Conservation (phyloP, 2,797 vertebrate genomes). For the Intellagama lesueurii region DNA sequence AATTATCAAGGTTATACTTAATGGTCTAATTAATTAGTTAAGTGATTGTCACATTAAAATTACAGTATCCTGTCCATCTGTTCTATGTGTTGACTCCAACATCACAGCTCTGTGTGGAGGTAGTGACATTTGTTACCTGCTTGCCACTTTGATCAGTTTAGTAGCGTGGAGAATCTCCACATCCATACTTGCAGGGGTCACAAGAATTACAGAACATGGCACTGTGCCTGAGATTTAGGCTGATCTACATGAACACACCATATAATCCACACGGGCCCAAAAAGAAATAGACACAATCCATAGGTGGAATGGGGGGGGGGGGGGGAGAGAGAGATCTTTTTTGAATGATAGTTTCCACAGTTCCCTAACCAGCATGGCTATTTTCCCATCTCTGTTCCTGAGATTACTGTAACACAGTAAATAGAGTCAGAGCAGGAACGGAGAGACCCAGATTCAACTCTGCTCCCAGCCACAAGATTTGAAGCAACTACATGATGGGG, state of each 20-base stretch:
- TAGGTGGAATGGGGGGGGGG: too few relatives aligned
- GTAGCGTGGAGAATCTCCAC: neutral
- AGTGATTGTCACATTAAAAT: neutral
- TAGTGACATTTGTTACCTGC: neutral
- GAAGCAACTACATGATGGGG: neutral
- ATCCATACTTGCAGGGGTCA: neutral
- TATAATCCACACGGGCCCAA: neutral
- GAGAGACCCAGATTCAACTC: neutral
- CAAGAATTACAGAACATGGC: neutral
- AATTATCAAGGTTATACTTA: slow-evolving; percentile 2
- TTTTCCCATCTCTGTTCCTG: too few relatives aligned
- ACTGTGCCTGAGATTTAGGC: neutral
- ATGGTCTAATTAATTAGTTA: slow-evolving; percentile 10
- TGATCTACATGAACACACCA: neutral
- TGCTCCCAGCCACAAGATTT: neutral
- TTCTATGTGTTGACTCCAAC: neutral
- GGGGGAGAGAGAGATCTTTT: too few relatives aligned
- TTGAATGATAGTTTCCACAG: too few relatives aligned
- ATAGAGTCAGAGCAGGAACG: neutral
- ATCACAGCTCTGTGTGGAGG: neutral
- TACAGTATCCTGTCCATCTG: neutral
- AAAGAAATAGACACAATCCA: neutral
- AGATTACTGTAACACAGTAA: too few relatives aligned
- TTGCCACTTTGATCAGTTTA: neutral
- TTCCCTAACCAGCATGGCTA: too few relatives aligned